These are phyloP conservation scores for Aurelia aurita DNA, from an alignment of 30 jellyfish, hydroid and myxozoan genomes.

Conservation along the genomic window DNA sequence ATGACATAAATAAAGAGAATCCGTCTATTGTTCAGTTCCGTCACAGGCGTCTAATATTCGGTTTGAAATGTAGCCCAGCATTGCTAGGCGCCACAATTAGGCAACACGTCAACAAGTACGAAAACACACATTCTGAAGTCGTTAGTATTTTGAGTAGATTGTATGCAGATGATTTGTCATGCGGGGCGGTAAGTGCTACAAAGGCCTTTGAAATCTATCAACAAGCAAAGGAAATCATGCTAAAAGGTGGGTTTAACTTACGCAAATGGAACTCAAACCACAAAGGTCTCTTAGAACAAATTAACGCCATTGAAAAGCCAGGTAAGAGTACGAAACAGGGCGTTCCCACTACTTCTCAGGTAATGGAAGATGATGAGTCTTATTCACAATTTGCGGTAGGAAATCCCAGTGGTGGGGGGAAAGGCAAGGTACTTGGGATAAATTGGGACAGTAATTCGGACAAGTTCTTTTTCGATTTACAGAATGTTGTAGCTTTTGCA, in stretches of 20 bases:
- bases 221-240: constrained; percentile 26
- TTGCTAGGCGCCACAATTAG: no score
- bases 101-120: neutral
- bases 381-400: constrained; percentile 40
- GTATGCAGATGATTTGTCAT: constrained; percentile 4
- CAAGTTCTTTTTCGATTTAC: constrained; percentile 15
- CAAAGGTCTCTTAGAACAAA: constrained; percentile 22
- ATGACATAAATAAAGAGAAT: constrained; percentile 11
- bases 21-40: constrained; percentile 21
- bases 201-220: neutral
- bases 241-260: constrained; percentile 27
- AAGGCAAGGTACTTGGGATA: constrained; percentile 40
- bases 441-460: constrained; percentile 25
- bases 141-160: neutral
- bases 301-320: constrained; percentile 3
- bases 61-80: constrained; percentile 28
- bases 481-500: constrained; percentile 11
- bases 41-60: neutral
- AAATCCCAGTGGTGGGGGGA: constrained; percentile 8
- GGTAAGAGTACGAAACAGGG: neutral
- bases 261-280: constrained; percentile 39
- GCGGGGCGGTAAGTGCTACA: neutral
- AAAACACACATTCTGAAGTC: neutral
- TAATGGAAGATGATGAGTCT: constrained; percentile 48
- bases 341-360: neutral